Conservation (phyloP, 2,888 invertebrate genomes). For the Exocentrus adspersus region DNA sequence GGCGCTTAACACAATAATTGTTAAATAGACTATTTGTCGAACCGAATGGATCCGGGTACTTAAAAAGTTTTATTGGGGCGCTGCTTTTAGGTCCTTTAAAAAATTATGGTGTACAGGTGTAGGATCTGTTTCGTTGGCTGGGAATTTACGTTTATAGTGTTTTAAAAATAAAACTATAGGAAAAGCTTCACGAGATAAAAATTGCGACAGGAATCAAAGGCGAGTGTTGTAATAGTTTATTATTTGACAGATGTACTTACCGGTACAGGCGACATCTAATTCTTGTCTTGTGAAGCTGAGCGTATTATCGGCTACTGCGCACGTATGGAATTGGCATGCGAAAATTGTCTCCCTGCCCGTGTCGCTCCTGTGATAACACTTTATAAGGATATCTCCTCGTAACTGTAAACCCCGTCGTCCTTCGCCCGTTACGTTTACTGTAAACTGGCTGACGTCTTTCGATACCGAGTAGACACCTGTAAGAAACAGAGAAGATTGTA, state of each 20-base stretch:
- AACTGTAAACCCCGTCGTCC: slow-evolving; percentile 75
- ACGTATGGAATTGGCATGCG: slow-evolving; percentile 93
- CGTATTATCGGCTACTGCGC: slow-evolving; percentile 87
- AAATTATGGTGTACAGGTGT: not conserved
- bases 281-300: slow-evolving; percentile 87
- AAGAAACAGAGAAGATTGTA: slow-evolving; percentile 36
- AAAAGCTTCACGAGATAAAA: not conserved
- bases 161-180: too few species aligned
- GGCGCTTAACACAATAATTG: not conserved
- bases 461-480: slow-evolving; percentile 76
- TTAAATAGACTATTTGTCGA: not conserved
- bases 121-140: not conserved
- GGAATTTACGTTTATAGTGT: too few species aligned
- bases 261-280: slow-evolving; percentile 85
- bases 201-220: not conserved
- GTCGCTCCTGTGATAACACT: slow-evolving; percentile 81
- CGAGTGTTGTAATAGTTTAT: too few species aligned
- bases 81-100: not conserved
- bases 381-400: slow-evolving; percentile 89
- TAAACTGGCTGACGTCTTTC: slow-evolving; percentile 73
- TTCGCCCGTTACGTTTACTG: slow-evolving; percentile 76
- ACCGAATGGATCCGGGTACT: not conserved
- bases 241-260: too few species aligned
- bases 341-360: slow-evolving; percentile 77
- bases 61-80: not conserved